Evolutionary conservation across 2,888 invertebrate species (phyloP), one percentile per base, ranked within the genome.

Genomic region (Seladonia tumulorum): DNA sequence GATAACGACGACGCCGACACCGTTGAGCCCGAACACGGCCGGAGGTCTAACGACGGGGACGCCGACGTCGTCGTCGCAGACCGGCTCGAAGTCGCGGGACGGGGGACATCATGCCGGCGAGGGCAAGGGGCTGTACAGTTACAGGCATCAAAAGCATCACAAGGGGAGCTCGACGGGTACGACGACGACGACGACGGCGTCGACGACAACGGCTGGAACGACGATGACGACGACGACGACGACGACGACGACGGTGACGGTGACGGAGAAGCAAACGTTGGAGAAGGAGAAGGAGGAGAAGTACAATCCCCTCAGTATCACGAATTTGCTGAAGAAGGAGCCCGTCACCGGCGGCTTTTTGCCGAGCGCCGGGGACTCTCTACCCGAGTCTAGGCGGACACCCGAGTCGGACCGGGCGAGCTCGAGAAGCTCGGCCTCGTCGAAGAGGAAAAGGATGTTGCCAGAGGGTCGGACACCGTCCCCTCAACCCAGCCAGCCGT

Each of bases 321-420:
- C 93, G 79, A 94, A 95, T 86, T 81, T 95, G 77, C 84, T 95
- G 90, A 94, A 95, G 89, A 95, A 95, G 88, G 95, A 95, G n/a
- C 93, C 94, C 7, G 81, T 88, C 42, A 81, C 88, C 71, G 75
- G 86, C 77, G 74, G 89, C 68, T 89, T 91, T 70, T 87, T 91
- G 75, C 88, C 96, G 53, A 95, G 93, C 88, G 63, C 63, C 29
- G 90, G 94, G 5, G 96, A 95, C 85, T 93, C 94, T 4, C 95
- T 95, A 83, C 91, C 90, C 57, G 95, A 94, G 70, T 93, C 92
- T 39, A 95, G 95, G 42, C 95, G 96, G 87, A 95, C 96, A 71
- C 96, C 97, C 10, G 97, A 96, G 91, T 96, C 94, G 47, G 94
- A 94, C 76, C 90, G 94, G 16, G 94, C 93, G 22, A 94, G 94